A percentile compares a stretch with the other conserved stretches of the same genome.
phyloP scores from a whole-genome alignment of 2,113 vertebrate species.

The Alaudala cheleensis region DNA sequence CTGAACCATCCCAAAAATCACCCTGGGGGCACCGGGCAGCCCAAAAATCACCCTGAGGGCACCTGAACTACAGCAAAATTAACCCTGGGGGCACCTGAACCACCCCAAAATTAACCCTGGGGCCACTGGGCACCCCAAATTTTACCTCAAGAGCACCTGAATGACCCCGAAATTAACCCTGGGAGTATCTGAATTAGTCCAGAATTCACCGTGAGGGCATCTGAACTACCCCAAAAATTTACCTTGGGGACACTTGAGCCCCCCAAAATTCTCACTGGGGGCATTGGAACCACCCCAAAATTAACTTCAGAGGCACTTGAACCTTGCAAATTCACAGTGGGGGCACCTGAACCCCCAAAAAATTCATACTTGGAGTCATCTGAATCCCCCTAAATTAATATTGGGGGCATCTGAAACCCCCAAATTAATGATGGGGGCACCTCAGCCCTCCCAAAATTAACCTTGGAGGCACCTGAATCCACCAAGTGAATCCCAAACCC shows the following conservation, averaged over 20 bases:
- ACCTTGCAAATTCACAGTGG: not conserved
- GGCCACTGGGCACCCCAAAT: too few species aligned
- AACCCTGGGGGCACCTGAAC: not conserved
- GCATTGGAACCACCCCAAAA: not conserved
- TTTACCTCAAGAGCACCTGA: too few species aligned
- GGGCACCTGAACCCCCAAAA: not conserved
- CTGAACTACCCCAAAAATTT: too few species aligned
- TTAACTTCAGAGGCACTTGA: not conserved
- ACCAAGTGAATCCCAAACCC: too few species aligned
- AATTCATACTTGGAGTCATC: too few species aligned
- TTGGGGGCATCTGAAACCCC: not conserved
- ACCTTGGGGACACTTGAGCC: too few species aligned
- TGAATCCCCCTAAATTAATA: too few species aligned
- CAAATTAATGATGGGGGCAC: too few species aligned
- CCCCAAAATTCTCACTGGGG: not conserved
- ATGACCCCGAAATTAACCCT: not conserved
- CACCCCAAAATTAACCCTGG: too few species aligned
- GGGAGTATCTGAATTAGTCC: fast-evolving
- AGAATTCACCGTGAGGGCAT: not conserved
- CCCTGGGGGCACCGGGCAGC: too few species aligned
- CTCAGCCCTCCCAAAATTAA: not conserved
- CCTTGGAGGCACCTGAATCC: too few species aligned
- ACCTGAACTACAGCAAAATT: not conserved
- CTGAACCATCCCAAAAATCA: not conserved
- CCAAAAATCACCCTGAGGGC: too few species aligned